phyloP scores from a whole-genome alignment of 2,888 invertebrate species.

The Phasia obesa region DNA sequence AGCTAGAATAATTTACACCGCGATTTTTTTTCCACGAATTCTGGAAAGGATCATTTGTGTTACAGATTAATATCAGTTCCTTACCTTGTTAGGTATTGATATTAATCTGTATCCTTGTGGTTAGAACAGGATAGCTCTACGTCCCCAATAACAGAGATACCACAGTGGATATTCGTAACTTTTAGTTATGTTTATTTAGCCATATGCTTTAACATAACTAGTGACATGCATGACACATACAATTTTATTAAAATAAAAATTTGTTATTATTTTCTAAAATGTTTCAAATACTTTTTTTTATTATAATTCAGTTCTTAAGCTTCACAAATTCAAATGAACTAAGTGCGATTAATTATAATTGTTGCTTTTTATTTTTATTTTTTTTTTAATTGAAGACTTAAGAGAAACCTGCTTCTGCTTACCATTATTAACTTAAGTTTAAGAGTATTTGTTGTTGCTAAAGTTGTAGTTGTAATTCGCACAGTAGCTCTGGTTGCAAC shows the following conservation, averaged over 20 bases:
- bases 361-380: constrained; percentile 7
- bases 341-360: neutral
- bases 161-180: too few species aligned
- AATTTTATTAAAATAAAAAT: neutral
- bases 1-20: too few species aligned
- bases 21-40: too few species aligned
- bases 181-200: too few species aligned
- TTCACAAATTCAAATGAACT: neutral
- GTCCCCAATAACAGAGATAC: too few species aligned
- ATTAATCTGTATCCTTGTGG: too few species aligned
- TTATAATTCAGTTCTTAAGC: neutral
- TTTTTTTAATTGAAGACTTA: constrained; percentile 22
- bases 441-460: constrained; percentile 72
- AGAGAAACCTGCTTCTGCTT: constrained; percentile 78
- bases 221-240: too few species aligned
- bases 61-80: too few species aligned
- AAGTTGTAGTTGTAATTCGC: constrained; percentile 13
- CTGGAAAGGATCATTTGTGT: too few species aligned
- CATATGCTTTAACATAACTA: too few species aligned
- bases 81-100: too few species aligned
- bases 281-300: constrained; percentile 47
- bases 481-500: neutral
- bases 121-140: too few species aligned
- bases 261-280: neutral
- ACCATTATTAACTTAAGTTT: constrained; percentile 80